These are phyloP conservation scores for Oreochromis niloticus DNA, from an alignment of 2,113 vertebrate species.

Conservation along the genomic window DNA sequence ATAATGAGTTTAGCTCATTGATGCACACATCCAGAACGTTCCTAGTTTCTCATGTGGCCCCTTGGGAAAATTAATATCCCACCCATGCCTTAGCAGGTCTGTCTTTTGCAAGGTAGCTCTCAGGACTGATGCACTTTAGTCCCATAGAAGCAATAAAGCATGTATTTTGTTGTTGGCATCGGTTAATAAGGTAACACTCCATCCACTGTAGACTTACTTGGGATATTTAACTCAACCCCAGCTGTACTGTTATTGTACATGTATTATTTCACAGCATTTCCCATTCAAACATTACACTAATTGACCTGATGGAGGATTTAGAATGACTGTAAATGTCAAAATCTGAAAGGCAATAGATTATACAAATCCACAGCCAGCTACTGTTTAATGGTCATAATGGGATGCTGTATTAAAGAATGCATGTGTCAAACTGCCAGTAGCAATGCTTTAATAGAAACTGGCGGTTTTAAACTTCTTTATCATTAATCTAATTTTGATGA, in stretches of 20 bases:
- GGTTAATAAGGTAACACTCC: background rate
- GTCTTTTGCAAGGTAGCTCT: background rate
- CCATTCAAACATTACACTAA: background rate
- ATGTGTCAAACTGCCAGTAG: background rate
- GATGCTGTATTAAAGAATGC: background rate
- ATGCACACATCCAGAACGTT: background rate
- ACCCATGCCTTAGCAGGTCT: background rate
- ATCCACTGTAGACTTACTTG: background rate
- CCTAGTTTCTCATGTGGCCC: background rate
- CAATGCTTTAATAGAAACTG: background rate
- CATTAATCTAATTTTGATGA: slow-evolving; percentile 15
- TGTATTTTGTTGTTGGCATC: background rate
- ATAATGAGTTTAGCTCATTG: background rate
- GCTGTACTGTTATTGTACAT: background rate
- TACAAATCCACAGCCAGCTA: background rate
- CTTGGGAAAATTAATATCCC: background rate
- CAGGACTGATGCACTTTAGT: background rate
- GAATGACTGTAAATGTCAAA: slow-evolving; percentile 5
- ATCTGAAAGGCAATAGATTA: background rate
- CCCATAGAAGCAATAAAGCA: background rate
- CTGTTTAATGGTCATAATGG: background rate
- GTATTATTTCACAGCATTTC: background rate
- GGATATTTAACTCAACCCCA: background rate
- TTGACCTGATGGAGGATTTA: background rate
- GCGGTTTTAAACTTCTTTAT: background rate